Conservation (phyloP, 1,140 invertebrate species). For the Lasioglossum baleicum region DNA sequence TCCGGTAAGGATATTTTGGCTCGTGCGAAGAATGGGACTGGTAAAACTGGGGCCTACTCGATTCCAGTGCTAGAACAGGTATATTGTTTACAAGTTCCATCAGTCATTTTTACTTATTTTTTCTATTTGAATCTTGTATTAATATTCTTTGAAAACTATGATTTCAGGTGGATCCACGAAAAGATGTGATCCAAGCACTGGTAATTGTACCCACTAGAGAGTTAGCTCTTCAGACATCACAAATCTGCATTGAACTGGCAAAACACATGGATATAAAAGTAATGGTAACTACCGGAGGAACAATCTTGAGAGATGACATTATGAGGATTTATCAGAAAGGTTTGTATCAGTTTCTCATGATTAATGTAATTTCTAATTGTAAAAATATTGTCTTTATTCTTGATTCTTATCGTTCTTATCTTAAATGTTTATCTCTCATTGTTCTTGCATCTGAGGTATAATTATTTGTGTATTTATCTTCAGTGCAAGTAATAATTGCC, state of each 20-base stretch:
- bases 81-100: constrained; percentile 23
- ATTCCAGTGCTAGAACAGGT: constrained; percentile 97
- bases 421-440: too few relatives aligned
- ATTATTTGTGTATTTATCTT: constrained; percentile 62
- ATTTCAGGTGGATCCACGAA: constrained; percentile 90
- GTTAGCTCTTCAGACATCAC: constrained; percentile 99
- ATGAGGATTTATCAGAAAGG: constrained; percentile 99
- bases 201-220: constrained; percentile 99
- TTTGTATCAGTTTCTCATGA: constrained; percentile 68
- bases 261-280: constrained; percentile 97
- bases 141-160: background rate
- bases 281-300: constrained; percentile 99
- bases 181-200: constrained; percentile 96
- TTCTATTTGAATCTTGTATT: constrained; percentile 17
- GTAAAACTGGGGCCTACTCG: constrained; percentile 99
- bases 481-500: constrained; percentile 99
- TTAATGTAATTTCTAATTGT: background rate
- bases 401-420: too few relatives aligned
- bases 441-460: too few relatives aligned
- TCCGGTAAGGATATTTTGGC: constrained; percentile 98
- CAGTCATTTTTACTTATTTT: background rate
- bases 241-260: constrained; percentile 99
- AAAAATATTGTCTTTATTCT: background rate
- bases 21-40: constrained; percentile 99
- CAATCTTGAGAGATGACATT: constrained; percentile 99